Evolutionary conservation across 2,888 invertebrate genomes (phyloP), one percentile per base, ranked within the genome.

Genomic region (Calameuta filiformis): DNA sequence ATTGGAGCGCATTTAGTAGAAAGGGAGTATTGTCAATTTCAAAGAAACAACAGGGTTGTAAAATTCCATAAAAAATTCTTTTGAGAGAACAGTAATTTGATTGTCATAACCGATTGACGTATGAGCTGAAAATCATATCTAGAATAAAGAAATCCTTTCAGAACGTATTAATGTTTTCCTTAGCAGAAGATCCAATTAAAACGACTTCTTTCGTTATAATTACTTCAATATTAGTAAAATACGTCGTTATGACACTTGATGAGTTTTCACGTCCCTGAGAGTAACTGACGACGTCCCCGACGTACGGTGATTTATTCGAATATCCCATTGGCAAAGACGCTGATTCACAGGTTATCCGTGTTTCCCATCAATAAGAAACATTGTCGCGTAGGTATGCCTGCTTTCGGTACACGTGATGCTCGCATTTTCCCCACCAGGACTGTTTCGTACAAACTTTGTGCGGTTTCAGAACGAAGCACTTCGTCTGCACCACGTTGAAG

Each of bases 401-500:
- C 87, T 96, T 96, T 81, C 93, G 93, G 84, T 94, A 93, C 9
- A 94, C 94, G 83, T 94, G 93, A 81, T 94, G 94, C 68, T 95
- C 92, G 87, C 98, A 98, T 85, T 94, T 95, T 1, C 97, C 97
- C 95, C 95, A 96, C 95, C 97, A 96, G 0, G 95, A 95, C 11
- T 95, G 93, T 85, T 95, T 94, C 11, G 94, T 93, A 92, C 98
- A 98, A 35, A 95, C 93, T 84, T 95, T 95, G 83, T 96, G 95
- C 1, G 95, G 94, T 87, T 96, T 96, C 71, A 99, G 92, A 0
- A 96, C 94, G 92, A 99, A 98, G 88, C 99, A 99, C 90, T 97
- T 96, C 0, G 97, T 97, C 90, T 97, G 97, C n/a, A 98, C 96
- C 73, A 98, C 94, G 92, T 98, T 98, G 94, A 99, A 99, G 93